Conservation (phyloP, 2,888 invertebrate species). For the Lycophotia porphyrea region DNA sequence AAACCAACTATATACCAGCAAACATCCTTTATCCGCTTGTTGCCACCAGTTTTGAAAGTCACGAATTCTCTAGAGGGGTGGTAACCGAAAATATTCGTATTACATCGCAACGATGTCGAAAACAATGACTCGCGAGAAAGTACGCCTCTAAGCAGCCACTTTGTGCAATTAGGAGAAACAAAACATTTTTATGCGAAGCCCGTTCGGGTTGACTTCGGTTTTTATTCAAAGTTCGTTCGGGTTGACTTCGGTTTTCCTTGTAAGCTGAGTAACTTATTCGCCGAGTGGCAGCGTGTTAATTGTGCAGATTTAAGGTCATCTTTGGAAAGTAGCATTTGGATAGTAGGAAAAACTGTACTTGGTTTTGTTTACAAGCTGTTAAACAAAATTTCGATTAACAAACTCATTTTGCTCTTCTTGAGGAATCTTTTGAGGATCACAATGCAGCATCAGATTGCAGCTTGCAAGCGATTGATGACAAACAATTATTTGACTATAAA, state of each 20-base stretch:
- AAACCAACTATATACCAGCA: conserved; percentile 54
- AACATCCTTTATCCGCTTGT: conserved; percentile 73
- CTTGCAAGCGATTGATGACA: neutral
- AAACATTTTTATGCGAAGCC: conserved; percentile 87
- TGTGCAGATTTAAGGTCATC: conserved; percentile 53
- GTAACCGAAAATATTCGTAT: conserved; percentile 85
- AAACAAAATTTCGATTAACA: neutral
- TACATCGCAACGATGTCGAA: conserved; percentile 83
- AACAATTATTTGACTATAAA: neutral
- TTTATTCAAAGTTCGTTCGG: conserved; percentile 76
- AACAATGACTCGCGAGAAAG: conserved; percentile 88
- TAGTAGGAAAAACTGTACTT: neutral
- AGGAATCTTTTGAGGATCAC: neutral
- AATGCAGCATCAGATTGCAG: neutral
- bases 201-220: conserved; percentile 68
- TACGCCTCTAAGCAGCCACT: conserved; percentile 86
- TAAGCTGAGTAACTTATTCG: conserved; percentile 64
- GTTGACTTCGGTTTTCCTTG: conserved; percentile 65
- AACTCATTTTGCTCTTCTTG: neutral
- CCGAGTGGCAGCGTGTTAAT: conserved; percentile 47
- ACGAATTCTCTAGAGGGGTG: conserved; percentile 81
- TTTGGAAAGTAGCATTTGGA: conserved; percentile 18
- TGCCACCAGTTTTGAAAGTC: conserved; percentile 83
- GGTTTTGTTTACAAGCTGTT: neutral
- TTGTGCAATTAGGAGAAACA: conserved; percentile 89